A percentile compares a stretch with the other conserved stretches of the same genome.
Conservation (phyloP, 37 sponge, comb jelly and placozoan genomes). For the Chondrilla cf. caribensis region DNA sequence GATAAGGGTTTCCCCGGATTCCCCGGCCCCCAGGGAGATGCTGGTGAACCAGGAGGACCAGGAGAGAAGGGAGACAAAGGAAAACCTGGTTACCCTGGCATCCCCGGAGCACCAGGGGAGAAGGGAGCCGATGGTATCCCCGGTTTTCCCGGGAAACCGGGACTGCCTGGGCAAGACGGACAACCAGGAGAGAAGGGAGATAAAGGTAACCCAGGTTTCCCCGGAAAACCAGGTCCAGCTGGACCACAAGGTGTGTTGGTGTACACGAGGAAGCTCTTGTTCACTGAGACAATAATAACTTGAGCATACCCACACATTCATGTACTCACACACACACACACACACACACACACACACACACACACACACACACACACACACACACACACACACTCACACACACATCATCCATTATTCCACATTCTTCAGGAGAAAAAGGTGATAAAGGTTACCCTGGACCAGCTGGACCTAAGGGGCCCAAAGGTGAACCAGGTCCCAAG, state of each 20-base stretch:
- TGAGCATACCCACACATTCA: too few relatives aligned
- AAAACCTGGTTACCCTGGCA: conserved; percentile 25
- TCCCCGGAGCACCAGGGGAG: neutral
- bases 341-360: conserved; percentile 20
- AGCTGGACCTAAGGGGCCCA: neutral
- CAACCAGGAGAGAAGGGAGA: neutral
- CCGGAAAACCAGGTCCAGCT: neutral
- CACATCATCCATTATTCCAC: too few relatives aligned
- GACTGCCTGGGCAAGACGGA: conserved; percentile 19
- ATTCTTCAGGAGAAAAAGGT: neutral
- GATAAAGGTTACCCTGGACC: conserved; percentile 1
- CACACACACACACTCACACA: too few relatives aligned
- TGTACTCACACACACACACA: conserved; percentile 7
- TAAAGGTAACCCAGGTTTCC: neutral
- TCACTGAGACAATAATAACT: too few relatives aligned
- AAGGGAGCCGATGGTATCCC: neutral
- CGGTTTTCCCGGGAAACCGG: conserved; percentile 17
- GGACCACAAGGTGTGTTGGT: too few relatives aligned
- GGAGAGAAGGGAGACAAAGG: conserved; percentile 12
- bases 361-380: neutral
- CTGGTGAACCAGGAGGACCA: conserved; percentile 1
- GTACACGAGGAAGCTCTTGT: too few relatives aligned
- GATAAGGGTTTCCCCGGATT: conserved; percentile 17
- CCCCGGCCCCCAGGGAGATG: conserved; percentile 25
- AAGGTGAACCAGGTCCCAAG: neutral